Evolutionary conservation across 2,113 vertebrate species (phyloP).

Genomic region (Monopterus albus): DNA sequence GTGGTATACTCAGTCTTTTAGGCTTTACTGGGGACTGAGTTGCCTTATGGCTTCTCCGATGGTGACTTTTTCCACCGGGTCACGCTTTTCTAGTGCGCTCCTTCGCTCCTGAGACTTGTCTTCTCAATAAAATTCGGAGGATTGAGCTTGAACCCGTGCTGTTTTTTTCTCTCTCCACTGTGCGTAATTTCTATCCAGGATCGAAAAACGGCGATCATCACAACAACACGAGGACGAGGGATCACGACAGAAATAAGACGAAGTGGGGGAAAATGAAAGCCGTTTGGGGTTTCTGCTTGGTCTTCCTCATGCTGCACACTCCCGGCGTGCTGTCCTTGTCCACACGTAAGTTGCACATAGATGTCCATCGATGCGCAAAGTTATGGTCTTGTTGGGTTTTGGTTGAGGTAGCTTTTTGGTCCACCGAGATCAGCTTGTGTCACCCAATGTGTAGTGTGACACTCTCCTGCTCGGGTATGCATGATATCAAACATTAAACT

Average conservation of each 20-base stretch:
- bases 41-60: slow-evolving; percentile 21
- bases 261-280: slow-evolving; percentile 59
- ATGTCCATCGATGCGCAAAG: slow-evolving; percentile 61
- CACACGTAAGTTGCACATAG: slow-evolving; percentile 81
- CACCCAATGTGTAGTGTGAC: slow-evolving; percentile 39
- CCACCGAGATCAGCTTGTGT: slow-evolving; percentile 16
- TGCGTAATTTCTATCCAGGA: slow-evolving; percentile 64
- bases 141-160: slow-evolving; percentile 48
- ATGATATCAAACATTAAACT: background rate
- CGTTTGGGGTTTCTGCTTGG: slow-evolving; percentile 61
- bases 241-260: background rate
- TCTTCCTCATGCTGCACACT: slow-evolving; percentile 75
- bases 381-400: background rate
- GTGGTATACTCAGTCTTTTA: slow-evolving; percentile 29
- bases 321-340: slow-evolving; percentile 79
- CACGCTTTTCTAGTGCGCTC: slow-evolving; percentile 38
- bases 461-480: slow-evolving; percentile 8
- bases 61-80: slow-evolving; percentile 45
- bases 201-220: slow-evolving; percentile 51
- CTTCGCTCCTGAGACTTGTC: slow-evolving; percentile 36
- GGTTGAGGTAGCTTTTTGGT: background rate
- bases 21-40: slow-evolving; percentile 9
- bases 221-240: slow-evolving; percentile 53
- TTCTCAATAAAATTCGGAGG: slow-evolving; percentile 44
- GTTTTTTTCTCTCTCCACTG: slow-evolving; percentile 33